phyloP scores from a whole-genome alignment of 2,113 vertebrate genomes.

The Neotoma lepida region DNA sequence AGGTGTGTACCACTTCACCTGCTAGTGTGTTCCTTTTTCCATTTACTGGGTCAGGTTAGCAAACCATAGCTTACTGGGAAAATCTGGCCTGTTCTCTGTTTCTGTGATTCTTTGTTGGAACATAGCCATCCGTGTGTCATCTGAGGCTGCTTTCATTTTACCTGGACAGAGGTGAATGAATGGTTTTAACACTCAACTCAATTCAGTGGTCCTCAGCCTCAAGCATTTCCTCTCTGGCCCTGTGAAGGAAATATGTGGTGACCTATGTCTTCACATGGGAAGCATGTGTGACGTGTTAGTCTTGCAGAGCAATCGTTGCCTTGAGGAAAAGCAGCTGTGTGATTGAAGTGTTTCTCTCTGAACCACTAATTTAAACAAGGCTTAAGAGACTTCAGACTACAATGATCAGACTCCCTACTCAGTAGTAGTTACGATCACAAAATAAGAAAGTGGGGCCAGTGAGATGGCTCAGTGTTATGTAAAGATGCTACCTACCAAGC shows the following conservation, averaged over 20 bases:
- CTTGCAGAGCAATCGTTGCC: not conserved
- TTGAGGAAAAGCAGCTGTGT: not conserved
- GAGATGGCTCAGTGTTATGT: not conserved
- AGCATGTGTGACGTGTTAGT: not conserved
- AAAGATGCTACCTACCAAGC: not conserved
- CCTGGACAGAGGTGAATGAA: not conserved
- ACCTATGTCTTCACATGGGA: not conserved
- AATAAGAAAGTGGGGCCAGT: not conserved
- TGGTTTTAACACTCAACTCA: not conserved
- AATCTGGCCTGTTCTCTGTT: not conserved
- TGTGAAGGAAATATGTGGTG: not conserved
- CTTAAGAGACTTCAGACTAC: not conserved
- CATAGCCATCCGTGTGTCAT: not conserved
- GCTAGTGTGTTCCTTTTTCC: not conserved
- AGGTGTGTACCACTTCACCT: not conserved
- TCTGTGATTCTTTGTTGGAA: constrained; percentile 31
- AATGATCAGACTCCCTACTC: not conserved
- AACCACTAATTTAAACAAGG: not conserved
- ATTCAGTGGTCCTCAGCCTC: not conserved
- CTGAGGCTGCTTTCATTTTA: not conserved
- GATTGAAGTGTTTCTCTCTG: not conserved
- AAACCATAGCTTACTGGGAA: not conserved
- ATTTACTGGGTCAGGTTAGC: not conserved
- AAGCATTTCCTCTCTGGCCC: not conserved
- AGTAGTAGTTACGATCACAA: not conserved